These are phyloP conservation scores for Eupeodes latifasciatus DNA, from an alignment of 2,888 invertebrate species.

Conservation along the genomic window DNA sequence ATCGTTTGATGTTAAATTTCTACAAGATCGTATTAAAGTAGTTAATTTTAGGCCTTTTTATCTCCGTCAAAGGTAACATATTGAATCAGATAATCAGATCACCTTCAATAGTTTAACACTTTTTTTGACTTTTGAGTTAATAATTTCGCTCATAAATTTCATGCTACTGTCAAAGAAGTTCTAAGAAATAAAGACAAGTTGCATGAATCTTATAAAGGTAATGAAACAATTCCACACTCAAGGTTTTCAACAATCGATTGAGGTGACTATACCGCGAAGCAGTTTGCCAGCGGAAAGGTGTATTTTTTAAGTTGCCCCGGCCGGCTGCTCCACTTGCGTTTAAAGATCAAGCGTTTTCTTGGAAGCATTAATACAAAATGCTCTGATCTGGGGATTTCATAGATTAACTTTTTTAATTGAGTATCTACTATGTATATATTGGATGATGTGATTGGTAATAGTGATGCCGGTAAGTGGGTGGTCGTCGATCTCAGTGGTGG, in stretches of 20 bases:
- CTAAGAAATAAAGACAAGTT: slow-evolving; percentile 39
- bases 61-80: slow-evolving; percentile 2
- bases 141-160: slow-evolving; percentile 51
- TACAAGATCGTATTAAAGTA: neutral
- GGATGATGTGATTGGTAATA: slow-evolving; percentile 13
- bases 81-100: slow-evolving; percentile 18
- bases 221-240: slow-evolving; percentile 43
- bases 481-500: slow-evolving; percentile 35
- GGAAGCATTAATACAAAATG: slow-evolving; percentile 34
- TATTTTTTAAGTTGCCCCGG: slow-evolving; percentile 2
- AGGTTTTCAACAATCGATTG: slow-evolving; percentile 70
- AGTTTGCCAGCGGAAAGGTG: neutral
- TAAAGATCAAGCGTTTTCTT: neutral
- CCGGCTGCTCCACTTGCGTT: slow-evolving; percentile 26
- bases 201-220: slow-evolving; percentile 37
- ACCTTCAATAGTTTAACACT: neutral
- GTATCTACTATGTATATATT: no score
- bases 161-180: slow-evolving; percentile 27
- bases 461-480: slow-evolving; percentile 57
- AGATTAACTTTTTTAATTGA: slow-evolving; percentile 42
- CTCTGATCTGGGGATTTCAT: slow-evolving; percentile 19
- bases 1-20: neutral
- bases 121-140: slow-evolving; percentile 29
- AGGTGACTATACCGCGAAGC: slow-evolving; percentile 50
- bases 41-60: slow-evolving; percentile 11